Evolutionary conservation across 2,797 vertebrate genomes (phyloP).

Genomic region (Acanthurus lineatus): DNA sequence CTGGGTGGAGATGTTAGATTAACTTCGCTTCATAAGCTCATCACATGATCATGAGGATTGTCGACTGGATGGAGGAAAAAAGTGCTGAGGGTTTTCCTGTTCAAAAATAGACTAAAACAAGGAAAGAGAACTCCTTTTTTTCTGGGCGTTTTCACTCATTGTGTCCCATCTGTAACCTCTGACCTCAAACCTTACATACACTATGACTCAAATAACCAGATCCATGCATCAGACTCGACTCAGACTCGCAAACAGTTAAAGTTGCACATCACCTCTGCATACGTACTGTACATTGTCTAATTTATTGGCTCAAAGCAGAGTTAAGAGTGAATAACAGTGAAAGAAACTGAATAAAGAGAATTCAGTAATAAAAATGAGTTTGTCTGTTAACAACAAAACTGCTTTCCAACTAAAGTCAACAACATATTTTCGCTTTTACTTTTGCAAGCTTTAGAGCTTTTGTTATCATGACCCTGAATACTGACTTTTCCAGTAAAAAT

Average conservation of each 20-base stretch:
- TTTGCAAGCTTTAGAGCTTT: conserved; percentile 64
- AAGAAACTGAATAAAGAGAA: conserved; percentile 5
- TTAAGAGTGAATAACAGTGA: conserved; percentile 11
- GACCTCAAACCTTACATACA: conserved; percentile 47
- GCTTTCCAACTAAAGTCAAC: conserved; percentile 21
- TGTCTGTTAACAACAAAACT: conserved; percentile 46
- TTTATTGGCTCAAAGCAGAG: conserved; percentile 33
- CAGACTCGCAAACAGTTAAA: conserved; percentile 32
- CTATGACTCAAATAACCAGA: conserved; percentile 53
- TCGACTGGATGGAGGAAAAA: conserved; percentile 22
- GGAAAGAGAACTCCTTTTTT: conserved; percentile 48
- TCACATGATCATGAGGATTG: conserved; percentile 26
- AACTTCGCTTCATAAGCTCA: conserved; percentile 28
- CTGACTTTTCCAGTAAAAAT: conserved; percentile 39
- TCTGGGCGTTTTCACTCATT: conserved; percentile 45
- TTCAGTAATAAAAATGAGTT: conserved; percentile 36
- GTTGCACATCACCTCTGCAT: conserved; percentile 11
- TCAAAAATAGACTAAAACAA: conserved; percentile 59
- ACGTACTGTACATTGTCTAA: conserved; percentile 8
- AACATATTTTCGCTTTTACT: conserved; percentile 26
- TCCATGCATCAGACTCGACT: conserved; percentile 41
- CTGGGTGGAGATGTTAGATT: conserved; percentile 17
- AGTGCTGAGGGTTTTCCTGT: conserved; percentile 24
- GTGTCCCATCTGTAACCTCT: conserved; percentile 69
- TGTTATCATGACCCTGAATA: conserved; percentile 61